Evolutionary conservation across 2,797 vertebrate species (phyloP).

Genomic region (Myotis pilosus): DNA sequence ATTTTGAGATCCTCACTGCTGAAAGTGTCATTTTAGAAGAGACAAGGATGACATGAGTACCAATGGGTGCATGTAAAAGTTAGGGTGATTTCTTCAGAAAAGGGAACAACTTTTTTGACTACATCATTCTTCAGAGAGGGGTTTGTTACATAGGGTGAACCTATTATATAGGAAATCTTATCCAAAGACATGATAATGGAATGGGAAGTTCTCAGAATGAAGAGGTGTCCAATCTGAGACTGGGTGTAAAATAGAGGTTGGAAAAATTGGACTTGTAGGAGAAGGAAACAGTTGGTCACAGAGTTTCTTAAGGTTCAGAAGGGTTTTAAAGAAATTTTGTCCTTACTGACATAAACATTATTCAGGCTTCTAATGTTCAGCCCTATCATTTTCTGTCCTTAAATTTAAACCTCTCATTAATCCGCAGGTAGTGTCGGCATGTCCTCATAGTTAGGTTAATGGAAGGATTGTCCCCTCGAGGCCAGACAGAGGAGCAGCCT

Average conservation of each 20-base stretch:
- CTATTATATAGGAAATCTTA: background rate
- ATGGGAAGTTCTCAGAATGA: background rate
- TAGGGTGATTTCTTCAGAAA: background rate
- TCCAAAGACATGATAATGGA: background rate
- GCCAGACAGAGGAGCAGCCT: background rate
- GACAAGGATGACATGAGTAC: background rate
- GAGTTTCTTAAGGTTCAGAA: conserved; percentile 1
- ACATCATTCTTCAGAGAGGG: background rate
- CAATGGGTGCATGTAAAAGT: background rate
- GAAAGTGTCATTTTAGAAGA: background rate
- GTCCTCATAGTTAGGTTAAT: background rate
- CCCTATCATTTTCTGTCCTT: background rate
- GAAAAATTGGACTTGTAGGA: background rate
- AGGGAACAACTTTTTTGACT: background rate
- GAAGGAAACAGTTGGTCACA: background rate
- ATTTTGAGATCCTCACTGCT: background rate
- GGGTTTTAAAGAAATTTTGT: background rate
- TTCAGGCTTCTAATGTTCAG: background rate
- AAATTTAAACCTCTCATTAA: background rate
- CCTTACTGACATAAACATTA: background rate
- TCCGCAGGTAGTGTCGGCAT: background rate
- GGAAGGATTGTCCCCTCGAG: background rate
- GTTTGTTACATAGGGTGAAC: background rate
- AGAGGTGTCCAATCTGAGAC: background rate
- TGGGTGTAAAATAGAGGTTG: background rate